phyloP scores from a whole-genome alignment of 2,888 invertebrate species.

The Himalopsyche tibetana region DNA sequence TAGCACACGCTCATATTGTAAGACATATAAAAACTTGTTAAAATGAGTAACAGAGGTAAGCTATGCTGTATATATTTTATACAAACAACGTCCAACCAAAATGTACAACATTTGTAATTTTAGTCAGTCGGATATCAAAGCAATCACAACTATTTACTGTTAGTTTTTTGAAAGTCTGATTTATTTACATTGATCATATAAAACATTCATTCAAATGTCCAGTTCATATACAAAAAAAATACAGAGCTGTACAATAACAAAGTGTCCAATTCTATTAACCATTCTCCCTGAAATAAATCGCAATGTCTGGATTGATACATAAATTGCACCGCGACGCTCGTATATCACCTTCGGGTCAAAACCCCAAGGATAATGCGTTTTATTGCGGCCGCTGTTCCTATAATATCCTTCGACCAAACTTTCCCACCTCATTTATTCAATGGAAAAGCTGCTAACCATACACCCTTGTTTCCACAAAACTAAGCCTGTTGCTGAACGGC shows the following conservation, averaged over 20 bases:
- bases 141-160: too few relatives aligned
- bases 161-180: too few relatives aligned
- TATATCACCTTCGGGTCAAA: conserved; percentile 32
- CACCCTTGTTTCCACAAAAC: background rate
- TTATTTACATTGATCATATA: too few relatives aligned
- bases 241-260: background rate
- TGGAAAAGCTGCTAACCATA: background rate
- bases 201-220: too few relatives aligned
- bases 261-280: conserved; percentile 45
- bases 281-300: conserved; percentile 32
- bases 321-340: conserved; percentile 22
- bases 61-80: too few relatives aligned
- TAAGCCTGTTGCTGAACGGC: background rate
- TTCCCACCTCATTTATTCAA: conserved; percentile 31
- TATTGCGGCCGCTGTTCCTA: conserved; percentile 55
- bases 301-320: conserved; percentile 6
- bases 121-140: too few relatives aligned
- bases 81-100: too few relatives aligned
- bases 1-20: too few relatives aligned
- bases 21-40: too few relatives aligned
- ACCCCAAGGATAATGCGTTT: conserved; percentile 61
- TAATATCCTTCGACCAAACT: conserved; percentile 33
- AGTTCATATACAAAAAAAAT: too few relatives aligned
- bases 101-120: too few relatives aligned
- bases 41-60: too few relatives aligned